phyloP scores from a whole-genome alignment of 2,113 vertebrate genomes.

The Corythornis madagascariensis region DNA sequence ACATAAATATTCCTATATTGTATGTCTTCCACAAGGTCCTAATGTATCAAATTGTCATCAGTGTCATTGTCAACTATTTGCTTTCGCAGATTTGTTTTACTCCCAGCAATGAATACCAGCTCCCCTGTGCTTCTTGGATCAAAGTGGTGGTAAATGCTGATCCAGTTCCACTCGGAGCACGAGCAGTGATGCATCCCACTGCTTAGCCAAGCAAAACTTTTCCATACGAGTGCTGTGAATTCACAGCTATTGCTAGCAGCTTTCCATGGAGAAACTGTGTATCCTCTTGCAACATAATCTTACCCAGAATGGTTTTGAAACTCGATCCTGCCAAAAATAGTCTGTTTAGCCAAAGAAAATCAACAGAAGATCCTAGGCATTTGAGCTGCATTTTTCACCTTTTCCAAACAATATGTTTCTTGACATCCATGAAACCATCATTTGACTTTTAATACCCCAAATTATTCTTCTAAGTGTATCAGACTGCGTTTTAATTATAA shows the following conservation, averaged over 20 bases:
- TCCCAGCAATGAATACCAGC: slow-evolving; percentile 6
- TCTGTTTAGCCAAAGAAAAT: slow-evolving; percentile 33
- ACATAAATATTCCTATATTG: accelerated
- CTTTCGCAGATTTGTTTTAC: not conserved
- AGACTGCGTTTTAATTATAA: slow-evolving; percentile 14
- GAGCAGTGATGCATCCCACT: not conserved
- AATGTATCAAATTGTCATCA: not conserved
- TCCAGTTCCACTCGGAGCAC: not conserved
- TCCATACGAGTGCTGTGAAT: not conserved
- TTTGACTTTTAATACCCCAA: not conserved
- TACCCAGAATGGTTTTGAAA: slow-evolving; percentile 44
- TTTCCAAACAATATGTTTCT: slow-evolving; percentile 11
- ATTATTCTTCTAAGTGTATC: not conserved
- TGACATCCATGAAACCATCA: slow-evolving; percentile 14
- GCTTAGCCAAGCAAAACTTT: slow-evolving; percentile 33
- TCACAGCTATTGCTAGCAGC: slow-evolving; percentile 43
- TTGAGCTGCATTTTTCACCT: slow-evolving; percentile 57
- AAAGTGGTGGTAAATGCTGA: not conserved
- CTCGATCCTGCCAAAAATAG: slow-evolving; percentile 35
- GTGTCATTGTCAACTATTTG: not conserved
- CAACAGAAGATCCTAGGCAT: not conserved
- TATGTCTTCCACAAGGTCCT: not conserved
- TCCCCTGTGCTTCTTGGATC: not conserved
- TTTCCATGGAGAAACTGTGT: not conserved
- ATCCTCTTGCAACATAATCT: slow-evolving; percentile 20